Percentiles rank a stretch among this genome's conserved stretches.
Conservation (phyloP, 2,888 invertebrate genomes). For the Acrocyrtus sp. region DNA sequence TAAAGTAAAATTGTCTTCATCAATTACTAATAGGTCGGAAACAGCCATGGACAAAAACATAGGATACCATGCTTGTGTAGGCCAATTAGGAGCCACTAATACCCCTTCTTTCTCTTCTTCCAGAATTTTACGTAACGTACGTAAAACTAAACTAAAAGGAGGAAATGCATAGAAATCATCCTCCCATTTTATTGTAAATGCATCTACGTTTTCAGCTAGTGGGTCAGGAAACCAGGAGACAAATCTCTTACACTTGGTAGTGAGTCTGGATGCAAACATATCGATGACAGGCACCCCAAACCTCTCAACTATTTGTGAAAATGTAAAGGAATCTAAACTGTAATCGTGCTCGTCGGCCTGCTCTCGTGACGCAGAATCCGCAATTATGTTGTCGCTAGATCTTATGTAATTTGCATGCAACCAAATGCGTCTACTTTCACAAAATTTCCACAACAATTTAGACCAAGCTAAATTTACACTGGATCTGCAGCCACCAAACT, state of each 20-base stretch:
- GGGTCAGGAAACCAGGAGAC: conserved; percentile 38
- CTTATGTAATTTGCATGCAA: conserved; percentile 13
- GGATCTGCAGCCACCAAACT: conserved; percentile 31
- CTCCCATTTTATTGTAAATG: conserved; percentile 41
- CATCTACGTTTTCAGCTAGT: conserved; percentile 25
- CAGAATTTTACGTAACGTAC: conserved; percentile 4
- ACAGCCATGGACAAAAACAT: not conserved
- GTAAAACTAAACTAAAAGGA: not conserved
- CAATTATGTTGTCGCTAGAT: conserved; percentile 3
- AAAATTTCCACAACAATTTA: conserved; percentile 26
- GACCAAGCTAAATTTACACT: not conserved
- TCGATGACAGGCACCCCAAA: conserved; percentile 39
- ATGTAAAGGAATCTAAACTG: not conserved
- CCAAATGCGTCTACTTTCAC: conserved; percentile 11
- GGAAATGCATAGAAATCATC: conserved; percentile 47
- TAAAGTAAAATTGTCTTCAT: not conserved
- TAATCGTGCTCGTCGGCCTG: conserved; percentile 16
- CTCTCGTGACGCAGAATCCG: conserved; percentile 8
- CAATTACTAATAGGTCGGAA: not conserved
- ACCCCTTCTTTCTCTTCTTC: not conserved
- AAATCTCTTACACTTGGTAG: conserved; percentile 28
- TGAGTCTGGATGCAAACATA: conserved; percentile 40
- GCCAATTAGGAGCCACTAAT: conserved; percentile 16
- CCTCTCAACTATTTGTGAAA: not conserved
- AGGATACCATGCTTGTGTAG: conserved; percentile 19